phyloP scores from a whole-genome alignment of 2,113 vertebrate genomes.

The Xenopus borealis region DNA sequence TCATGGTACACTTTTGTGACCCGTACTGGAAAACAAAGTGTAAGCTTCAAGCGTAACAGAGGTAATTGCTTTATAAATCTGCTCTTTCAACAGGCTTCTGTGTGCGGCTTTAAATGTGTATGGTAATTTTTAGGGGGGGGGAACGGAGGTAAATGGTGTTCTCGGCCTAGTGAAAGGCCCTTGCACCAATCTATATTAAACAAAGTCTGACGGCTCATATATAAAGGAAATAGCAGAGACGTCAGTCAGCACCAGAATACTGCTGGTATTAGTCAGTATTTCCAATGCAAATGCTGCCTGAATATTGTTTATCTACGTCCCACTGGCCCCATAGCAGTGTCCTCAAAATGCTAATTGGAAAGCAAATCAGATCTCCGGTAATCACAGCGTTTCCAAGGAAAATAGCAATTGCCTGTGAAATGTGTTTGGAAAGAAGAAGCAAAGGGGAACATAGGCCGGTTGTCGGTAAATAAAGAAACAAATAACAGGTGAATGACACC shows the following conservation, averaged over 20 bases:
- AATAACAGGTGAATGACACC: neutral
- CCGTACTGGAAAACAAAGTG: neutral
- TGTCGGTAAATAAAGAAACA: no score
- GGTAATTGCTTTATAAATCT: neutral
- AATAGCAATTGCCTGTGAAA: neutral
- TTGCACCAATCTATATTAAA: slow-evolving; percentile 4
- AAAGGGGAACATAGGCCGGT: neutral
- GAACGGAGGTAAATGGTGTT: neutral
- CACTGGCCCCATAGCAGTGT: slow-evolving; percentile 26
- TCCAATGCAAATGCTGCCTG: slow-evolving; percentile 44
- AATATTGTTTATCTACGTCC: slow-evolving; percentile 23
- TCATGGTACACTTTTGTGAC: slow-evolving; percentile 51
- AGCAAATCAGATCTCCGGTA: slow-evolving; percentile 31
- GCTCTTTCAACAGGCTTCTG: slow-evolving; percentile 32
- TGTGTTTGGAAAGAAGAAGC: slow-evolving; percentile 6
- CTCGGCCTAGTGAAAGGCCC: neutral
- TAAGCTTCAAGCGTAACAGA: neutral
- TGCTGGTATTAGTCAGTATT: slow-evolving; percentile 23
- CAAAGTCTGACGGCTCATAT: neutral
- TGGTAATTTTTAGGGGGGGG: neutral
- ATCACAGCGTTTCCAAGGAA: slow-evolving; percentile 24
- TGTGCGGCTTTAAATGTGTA: slow-evolving; percentile 15
- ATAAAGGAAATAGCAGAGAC: slow-evolving; percentile 18
- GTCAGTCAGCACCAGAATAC: neutral
- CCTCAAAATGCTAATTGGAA: slow-evolving; percentile 39